phyloP scores from a whole-genome alignment of 2,113 vertebrate genomes.

The Eira barbara region DNA sequence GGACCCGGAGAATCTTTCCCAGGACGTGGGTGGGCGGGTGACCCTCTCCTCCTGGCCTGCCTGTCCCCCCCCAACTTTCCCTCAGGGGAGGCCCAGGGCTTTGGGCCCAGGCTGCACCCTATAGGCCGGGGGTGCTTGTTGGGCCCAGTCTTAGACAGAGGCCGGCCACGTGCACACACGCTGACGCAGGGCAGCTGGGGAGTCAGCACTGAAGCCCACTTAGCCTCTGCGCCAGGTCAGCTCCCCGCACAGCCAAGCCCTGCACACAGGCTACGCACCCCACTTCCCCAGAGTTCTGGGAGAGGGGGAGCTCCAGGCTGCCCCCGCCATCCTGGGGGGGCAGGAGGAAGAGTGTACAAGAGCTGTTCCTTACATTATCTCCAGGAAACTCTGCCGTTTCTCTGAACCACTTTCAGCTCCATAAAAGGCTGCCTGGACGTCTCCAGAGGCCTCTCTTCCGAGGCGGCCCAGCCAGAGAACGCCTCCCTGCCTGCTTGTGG shows the following conservation, averaged over 20 bases:
- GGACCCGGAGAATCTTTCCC: background rate
- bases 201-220: background rate
- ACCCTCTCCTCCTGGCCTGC: background rate
- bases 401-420: constrained; percentile 42
- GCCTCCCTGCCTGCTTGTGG: background rate
- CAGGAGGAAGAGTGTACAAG: background rate
- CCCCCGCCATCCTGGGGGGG: background rate
- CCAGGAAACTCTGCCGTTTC: background rate
- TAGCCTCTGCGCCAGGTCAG: constrained; percentile 75
- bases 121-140: background rate
- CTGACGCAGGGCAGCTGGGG: no score
- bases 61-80: background rate
- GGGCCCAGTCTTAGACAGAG: background rate
- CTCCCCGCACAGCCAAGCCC: constrained; percentile 70
- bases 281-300: constrained; percentile 25
- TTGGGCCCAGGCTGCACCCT: background rate
- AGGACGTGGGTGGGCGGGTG: background rate
- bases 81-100: no score
- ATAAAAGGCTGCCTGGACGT: constrained; percentile 62
- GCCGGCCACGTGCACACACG: rapidly evolving
- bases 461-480: constrained; percentile 21
- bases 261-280: constrained; percentile 73
- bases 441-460: background rate
- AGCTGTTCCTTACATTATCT: background rate
- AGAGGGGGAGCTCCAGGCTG: background rate